These are phyloP conservation scores for Antigone vipio DNA, from an alignment of 2,113 vertebrate species.

Conservation along the genomic window DNA sequence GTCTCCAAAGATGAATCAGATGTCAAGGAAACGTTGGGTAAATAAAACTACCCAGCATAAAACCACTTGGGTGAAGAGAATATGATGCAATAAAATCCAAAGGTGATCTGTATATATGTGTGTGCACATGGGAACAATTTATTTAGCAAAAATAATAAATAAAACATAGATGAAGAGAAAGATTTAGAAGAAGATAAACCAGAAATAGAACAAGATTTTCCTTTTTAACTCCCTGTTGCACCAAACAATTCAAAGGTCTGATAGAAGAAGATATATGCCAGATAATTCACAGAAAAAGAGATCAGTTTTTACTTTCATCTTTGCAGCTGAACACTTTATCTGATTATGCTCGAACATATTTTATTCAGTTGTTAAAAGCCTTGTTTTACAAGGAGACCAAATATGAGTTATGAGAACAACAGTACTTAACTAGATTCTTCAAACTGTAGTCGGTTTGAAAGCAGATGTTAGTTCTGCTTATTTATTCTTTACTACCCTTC, in stretches of 20 bases:
- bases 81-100: not conserved
- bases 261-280: not conserved
- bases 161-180: not conserved
- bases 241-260: not conserved
- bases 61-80: not conserved
- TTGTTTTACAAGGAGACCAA: not conserved
- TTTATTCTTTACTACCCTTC: not conserved
- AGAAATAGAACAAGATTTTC: not conserved
- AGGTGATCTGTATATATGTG: accelerated
- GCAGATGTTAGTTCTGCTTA: not conserved
- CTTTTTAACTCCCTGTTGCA: not conserved
- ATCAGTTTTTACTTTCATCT: not conserved
- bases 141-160: not conserved
- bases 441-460: not conserved
- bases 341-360: not conserved
- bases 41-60: not conserved
- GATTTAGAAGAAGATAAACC: not conserved
- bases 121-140: not conserved
- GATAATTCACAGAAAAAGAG: not conserved
- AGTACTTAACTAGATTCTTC: not conserved
- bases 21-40: not conserved
- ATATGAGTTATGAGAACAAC: not conserved
- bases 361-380: not conserved
- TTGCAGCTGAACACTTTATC: not conserved
- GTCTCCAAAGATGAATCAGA: not conserved